These are phyloP conservation scores for Cariama cristata DNA, from an alignment of 2,113 vertebrate genomes.

Conservation along the genomic window DNA sequence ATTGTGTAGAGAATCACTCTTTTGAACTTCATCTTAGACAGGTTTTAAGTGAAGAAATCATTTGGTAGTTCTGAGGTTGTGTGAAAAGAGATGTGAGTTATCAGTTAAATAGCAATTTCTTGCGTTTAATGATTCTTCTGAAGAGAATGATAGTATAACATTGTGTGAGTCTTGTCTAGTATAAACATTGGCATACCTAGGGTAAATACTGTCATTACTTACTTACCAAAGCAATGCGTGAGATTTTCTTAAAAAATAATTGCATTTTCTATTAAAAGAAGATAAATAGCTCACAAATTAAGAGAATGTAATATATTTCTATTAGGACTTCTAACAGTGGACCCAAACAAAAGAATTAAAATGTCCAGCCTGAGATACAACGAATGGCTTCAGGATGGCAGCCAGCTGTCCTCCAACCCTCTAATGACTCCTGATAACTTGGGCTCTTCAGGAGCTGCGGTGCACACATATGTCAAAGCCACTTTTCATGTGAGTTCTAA, in stretches of 20 bases:
- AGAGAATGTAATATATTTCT: slow-evolving; percentile 12
- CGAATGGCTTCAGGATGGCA: slow-evolving; percentile 96
- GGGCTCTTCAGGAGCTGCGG: slow-evolving; percentile 91
- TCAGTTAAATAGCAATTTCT: neutral
- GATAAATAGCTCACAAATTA: neutral
- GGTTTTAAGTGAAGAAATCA: neutral
- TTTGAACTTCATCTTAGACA: neutral
- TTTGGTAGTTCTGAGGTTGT: neutral
- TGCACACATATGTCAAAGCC: slow-evolving; percentile 95
- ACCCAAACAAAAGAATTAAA: slow-evolving; percentile 98
- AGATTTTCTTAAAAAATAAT: neutral
- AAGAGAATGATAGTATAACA: neutral
- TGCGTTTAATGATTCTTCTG: neutral
- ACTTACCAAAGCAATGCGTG: neutral
- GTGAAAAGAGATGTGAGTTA: neutral
- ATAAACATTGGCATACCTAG: neutral
- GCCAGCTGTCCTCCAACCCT: slow-evolving; percentile 96
- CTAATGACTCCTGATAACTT: slow-evolving; percentile 98
- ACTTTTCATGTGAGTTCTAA: slow-evolving; percentile 91
- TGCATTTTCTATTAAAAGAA: neutral
- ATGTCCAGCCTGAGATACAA: slow-evolving; percentile 96
- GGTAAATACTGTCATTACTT: neutral
- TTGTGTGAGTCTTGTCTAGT: neutral
- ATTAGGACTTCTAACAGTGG: slow-evolving; percentile 94
- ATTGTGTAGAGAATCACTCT: neutral